A percentile compares a stretch with the other conserved stretches of the same genome.
These are phyloP conservation scores for Nephrotoma guestfalica DNA, from an alignment of 2,888 invertebrate species.

Conservation along the genomic window DNA sequence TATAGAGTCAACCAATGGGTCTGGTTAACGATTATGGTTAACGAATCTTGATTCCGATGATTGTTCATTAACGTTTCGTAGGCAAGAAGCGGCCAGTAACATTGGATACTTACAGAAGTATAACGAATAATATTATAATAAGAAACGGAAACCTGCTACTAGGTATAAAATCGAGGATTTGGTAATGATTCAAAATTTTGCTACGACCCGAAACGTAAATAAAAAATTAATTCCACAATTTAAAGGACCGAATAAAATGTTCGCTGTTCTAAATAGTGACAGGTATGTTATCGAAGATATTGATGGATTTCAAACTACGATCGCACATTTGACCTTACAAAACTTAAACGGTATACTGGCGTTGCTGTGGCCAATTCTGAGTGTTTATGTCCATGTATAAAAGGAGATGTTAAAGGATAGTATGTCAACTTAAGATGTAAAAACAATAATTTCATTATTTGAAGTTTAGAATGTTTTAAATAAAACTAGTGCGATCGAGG, in stretches of 20 bases:
- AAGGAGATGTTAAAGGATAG: too few species aligned
- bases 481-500: too few species aligned
- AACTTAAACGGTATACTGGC: too few species aligned
- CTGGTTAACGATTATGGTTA: background rate
- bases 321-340: too few species aligned
- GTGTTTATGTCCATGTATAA: too few species aligned
- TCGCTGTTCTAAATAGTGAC: background rate
- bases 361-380: too few species aligned
- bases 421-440: too few species aligned
- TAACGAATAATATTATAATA: background rate
- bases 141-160: background rate
- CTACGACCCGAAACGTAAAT: background rate
- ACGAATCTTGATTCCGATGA: background rate
- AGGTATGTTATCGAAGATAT: background rate
- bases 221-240: background rate
- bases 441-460: too few species aligned
- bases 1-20: background rate
- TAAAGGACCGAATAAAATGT: background rate
- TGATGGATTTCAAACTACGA: background rate
- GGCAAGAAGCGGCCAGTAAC: background rate
- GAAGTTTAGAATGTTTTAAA: too few species aligned
- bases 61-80: background rate
- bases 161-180: background rate
- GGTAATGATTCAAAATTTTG: background rate
- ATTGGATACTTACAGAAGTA: background rate